A percentile compares a stretch with the other conserved stretches of the same genome.
Evolutionary conservation across 2,797 vertebrate genomes (phyloP).

Genomic region (Poecilia gillii): DNA sequence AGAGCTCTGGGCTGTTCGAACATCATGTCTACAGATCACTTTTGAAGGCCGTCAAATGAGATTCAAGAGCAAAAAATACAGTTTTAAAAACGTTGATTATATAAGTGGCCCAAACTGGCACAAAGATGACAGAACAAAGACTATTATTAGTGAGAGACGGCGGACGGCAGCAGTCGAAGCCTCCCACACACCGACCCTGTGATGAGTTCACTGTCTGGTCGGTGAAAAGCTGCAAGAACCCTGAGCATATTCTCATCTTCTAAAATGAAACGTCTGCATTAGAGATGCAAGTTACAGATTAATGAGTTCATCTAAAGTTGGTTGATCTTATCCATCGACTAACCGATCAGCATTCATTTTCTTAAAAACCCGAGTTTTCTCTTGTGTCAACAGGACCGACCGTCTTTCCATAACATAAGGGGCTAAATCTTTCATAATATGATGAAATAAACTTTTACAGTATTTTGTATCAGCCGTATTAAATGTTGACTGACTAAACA

Average conservation of each 20-base stretch:
- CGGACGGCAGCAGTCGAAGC: conserved; percentile 22
- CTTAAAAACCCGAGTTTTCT: too few relatives aligned
- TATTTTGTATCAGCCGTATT: too few relatives aligned
- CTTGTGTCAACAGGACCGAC: too few relatives aligned
- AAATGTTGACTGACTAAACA: too few relatives aligned
- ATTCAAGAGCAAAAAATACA: neutral
- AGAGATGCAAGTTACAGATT: too few relatives aligned
- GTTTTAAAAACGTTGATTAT: conserved; percentile 28
- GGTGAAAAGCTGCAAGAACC: conserved; percentile 8
- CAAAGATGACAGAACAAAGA: conserved; percentile 32
- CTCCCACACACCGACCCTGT: conserved; percentile 40
- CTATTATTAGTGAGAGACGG: conserved; percentile 37
- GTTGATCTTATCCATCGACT: too few relatives aligned
- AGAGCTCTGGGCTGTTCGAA: neutral
- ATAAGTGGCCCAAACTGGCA: conserved; percentile 30
- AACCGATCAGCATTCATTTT: too few relatives aligned
- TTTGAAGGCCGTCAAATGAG: neutral
- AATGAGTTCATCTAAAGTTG: too few relatives aligned
- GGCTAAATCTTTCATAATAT: too few relatives aligned
- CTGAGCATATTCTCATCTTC: neutral
- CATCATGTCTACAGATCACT: neutral
- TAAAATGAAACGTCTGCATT: neutral
- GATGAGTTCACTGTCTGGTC: conserved; percentile 19
- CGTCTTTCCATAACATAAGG: too few relatives aligned
- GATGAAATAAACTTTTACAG: too few relatives aligned